Percentiles rank a stretch among this genome's conserved stretches.
phyloP scores from a whole-genome alignment of 2,888 invertebrate species.

The Strigamia transsilvanica region DNA sequence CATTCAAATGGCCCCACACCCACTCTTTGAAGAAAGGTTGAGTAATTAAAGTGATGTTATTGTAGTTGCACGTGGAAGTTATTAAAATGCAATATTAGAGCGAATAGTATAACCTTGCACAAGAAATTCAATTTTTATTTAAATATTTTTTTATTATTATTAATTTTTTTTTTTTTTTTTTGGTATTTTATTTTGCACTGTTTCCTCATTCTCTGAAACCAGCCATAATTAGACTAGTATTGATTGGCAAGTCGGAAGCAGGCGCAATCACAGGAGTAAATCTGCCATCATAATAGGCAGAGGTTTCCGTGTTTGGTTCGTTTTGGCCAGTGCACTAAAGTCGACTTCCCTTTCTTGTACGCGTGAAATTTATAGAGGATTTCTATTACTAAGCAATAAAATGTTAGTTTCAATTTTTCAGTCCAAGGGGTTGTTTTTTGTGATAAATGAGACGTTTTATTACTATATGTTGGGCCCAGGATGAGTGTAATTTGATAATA shows the following conservation, averaged over 20 bases:
- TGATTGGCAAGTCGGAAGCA: slow-evolving; percentile 30
- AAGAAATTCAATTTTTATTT: slow-evolving; percentile 2
- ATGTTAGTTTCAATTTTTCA: slow-evolving; percentile 2
- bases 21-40: slow-evolving; percentile 12
- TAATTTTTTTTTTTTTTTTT: not conserved
- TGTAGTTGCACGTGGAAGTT: slow-evolving; percentile 16
- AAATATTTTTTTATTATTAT: too few relatives aligned
- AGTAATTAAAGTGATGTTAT: slow-evolving; percentile 17
- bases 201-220: slow-evolving; percentile 24
- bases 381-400: slow-evolving; percentile 30
- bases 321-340: slow-evolving; percentile 21
- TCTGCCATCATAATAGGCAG: slow-evolving; percentile 16
- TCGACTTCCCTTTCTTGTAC: slow-evolving; percentile 20
- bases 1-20: not conserved
- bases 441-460: slow-evolving; percentile 8
- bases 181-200: not conserved
- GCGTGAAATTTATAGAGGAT: slow-evolving; percentile 26
- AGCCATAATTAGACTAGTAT: slow-evolving; percentile 6
- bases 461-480: not conserved
- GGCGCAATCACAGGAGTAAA: slow-evolving; percentile 30
- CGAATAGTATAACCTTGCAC: not conserved
- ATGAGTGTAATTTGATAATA: slow-evolving; percentile 17
- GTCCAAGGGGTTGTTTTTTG: not conserved
- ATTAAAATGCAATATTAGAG: slow-evolving; percentile 15
- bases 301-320: slow-evolving; percentile 25